Percentiles rank a stretch among this genome's conserved stretches.
Evolutionary conservation across 2,113 vertebrate genomes (phyloP).

Genomic region (Atractosteus spatula): DNA sequence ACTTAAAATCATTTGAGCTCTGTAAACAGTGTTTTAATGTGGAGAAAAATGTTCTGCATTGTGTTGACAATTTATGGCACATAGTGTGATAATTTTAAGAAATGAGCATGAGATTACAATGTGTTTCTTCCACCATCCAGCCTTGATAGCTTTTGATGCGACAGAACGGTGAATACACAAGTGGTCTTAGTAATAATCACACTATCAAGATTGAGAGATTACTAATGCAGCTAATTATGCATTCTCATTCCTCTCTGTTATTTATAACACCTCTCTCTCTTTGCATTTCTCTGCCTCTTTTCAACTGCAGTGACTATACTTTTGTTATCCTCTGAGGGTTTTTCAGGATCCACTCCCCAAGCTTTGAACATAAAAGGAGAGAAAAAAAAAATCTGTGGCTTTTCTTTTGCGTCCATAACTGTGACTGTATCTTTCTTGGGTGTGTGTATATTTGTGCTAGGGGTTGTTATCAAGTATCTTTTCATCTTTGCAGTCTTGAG

Average conservation of each 20-base stretch:
- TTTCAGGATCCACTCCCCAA: not conserved
- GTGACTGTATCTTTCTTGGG: slow-evolving; percentile 2
- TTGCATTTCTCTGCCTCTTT: slow-evolving; percentile 4
- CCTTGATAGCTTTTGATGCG: not conserved
- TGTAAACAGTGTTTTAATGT: not conserved
- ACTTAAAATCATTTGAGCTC: not conserved
- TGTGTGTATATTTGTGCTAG: not conserved
- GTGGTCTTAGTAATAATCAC: slow-evolving; percentile 13
- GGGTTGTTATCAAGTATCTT: not conserved
- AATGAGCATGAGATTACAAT: slow-evolving; percentile 9
- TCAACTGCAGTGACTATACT: slow-evolving; percentile 15
- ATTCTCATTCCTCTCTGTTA: slow-evolving; percentile 15
- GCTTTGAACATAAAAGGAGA: slow-evolving; percentile 17
- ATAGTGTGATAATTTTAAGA: slow-evolving; percentile 1
- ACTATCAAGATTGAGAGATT: slow-evolving; percentile 9
- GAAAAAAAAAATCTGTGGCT: not conserved
- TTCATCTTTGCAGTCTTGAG: not conserved
- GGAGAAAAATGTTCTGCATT: not conserved
- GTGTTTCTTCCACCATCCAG: not conserved
- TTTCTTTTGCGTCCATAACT: not conserved
- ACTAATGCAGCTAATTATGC: slow-evolving; percentile 21
- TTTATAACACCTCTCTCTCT: slow-evolving; percentile 8
- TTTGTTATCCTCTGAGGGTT: slow-evolving; percentile 7
- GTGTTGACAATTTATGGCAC: not conserved
- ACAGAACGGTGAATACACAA: not conserved